Conservation (phyloP, 2,888 invertebrate species). For the Lithophane leautieri region DNA sequence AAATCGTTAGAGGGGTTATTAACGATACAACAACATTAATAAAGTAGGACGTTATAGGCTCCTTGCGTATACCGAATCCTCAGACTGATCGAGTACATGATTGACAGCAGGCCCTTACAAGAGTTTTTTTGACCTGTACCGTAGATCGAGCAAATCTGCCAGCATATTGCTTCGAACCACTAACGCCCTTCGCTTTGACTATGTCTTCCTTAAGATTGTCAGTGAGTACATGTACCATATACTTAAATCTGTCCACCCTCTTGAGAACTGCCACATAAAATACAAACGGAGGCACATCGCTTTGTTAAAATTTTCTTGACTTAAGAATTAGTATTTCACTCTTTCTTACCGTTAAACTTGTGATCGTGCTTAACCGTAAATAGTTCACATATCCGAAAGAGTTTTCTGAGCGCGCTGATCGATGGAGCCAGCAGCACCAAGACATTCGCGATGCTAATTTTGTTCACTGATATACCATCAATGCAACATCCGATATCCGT, state of each 20-base stretch:
- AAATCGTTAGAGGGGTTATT: not conserved
- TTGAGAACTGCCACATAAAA: not conserved
- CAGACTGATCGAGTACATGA: not conserved
- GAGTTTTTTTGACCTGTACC: not conserved
- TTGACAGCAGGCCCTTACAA: not conserved
- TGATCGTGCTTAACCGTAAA: not conserved
- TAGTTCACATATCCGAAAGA: not conserved
- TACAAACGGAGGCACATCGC: not conserved
- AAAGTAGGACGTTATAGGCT: no score
- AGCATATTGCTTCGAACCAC: slow-evolving; percentile 3
- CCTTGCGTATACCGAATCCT: not conserved
- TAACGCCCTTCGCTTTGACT: not conserved
- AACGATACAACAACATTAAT: slow-evolving; percentile 3
- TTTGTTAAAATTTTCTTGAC: not conserved
- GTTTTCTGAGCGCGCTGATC: slow-evolving; percentile 9
- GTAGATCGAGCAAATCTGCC: slow-evolving; percentile 2
- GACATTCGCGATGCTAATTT: not conserved
- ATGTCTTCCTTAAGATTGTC: not conserved
- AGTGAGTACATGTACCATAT: slow-evolving; percentile 18
- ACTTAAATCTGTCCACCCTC: slow-evolving; percentile 11
- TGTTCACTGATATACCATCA: slow-evolving; percentile 6
- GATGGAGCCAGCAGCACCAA: not conserved
- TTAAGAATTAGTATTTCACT: not conserved
- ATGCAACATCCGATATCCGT: not conserved
- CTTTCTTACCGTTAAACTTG: slow-evolving; percentile 8